Evolutionary conservation across 2,113 vertebrate species (phyloP).

Genomic region (Procavia capensis): DNA sequence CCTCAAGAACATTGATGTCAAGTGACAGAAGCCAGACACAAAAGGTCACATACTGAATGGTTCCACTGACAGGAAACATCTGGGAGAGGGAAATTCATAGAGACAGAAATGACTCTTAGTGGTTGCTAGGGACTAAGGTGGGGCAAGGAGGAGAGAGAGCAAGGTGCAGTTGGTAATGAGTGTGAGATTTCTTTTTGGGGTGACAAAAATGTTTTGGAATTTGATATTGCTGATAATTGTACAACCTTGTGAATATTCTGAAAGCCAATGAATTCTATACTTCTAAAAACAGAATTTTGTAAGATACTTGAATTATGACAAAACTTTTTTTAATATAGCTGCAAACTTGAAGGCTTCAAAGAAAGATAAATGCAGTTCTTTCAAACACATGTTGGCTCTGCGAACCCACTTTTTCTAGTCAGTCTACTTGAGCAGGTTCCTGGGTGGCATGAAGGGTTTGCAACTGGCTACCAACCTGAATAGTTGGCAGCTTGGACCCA

Average conservation of each 20-base stretch:
- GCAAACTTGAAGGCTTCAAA: background rate
- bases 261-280: background rate
- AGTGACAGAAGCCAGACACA: background rate
- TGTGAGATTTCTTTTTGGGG: background rate
- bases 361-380: background rate
- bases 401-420: background rate
- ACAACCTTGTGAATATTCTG: background rate
- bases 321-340: constrained; percentile 32
- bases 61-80: background rate
- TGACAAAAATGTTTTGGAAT: constrained; percentile 12
- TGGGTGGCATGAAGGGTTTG: background rate
- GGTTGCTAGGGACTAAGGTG: background rate
- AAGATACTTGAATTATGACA: constrained; percentile 34
- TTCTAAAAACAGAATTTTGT: constrained; percentile 26
- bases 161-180: background rate
- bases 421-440: background rate
- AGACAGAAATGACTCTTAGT: background rate
- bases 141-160: background rate
- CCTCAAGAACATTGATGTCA: background rate
- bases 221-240: background rate
- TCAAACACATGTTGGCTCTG: background rate
- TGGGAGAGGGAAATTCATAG: background rate
- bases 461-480: background rate
- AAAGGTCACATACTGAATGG: background rate
- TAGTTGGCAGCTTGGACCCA: background rate